Conservation (phyloP, 2,888 invertebrate genomes). For the Apotomis capreana region DNA sequence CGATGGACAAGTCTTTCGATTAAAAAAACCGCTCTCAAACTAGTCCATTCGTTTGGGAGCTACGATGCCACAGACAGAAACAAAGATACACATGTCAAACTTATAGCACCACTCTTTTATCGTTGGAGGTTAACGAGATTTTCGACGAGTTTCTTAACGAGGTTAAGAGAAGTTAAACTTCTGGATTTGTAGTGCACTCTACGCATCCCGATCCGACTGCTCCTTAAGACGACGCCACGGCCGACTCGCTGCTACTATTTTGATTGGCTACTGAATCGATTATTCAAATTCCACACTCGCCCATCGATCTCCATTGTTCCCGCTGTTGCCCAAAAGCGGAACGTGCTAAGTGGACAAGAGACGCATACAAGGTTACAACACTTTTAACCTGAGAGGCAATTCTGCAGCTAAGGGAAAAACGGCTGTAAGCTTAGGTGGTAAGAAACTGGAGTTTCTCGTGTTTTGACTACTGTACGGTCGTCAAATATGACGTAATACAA, state of each 20-base stretch:
- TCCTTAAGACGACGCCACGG: slow-evolving; percentile 32
- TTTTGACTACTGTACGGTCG: slow-evolving; percentile 1
- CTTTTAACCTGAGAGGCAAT: not conserved
- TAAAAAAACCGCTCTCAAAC: too few relatives aligned
- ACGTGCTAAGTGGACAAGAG: not conserved
- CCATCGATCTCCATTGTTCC: slow-evolving; percentile 30
- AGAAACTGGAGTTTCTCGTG: slow-evolving; percentile 10
- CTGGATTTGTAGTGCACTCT: not conserved
- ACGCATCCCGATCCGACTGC: not conserved
- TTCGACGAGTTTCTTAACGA: too few relatives aligned
- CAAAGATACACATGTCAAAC: too few relatives aligned
- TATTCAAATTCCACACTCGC: slow-evolving; percentile 43
- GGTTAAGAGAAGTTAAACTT: too few relatives aligned
- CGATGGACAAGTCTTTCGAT: too few relatives aligned
- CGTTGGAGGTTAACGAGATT: not conserved
- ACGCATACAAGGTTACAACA: not conserved
- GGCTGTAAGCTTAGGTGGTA: slow-evolving; percentile 25
- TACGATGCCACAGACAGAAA: too few relatives aligned
- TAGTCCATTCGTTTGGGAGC: too few relatives aligned
- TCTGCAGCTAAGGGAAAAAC: not conserved
- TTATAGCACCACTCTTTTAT: too few relatives aligned
- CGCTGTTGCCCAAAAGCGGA: not conserved
- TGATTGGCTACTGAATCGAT: slow-evolving; percentile 46
- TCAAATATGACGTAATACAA: not conserved
- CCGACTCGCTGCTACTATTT: slow-evolving; percentile 25